These are phyloP conservation scores for Akabosia matsudoensis DNA, from an alignment of 1,140 invertebrate genomes.

Conservation along the genomic window DNA sequence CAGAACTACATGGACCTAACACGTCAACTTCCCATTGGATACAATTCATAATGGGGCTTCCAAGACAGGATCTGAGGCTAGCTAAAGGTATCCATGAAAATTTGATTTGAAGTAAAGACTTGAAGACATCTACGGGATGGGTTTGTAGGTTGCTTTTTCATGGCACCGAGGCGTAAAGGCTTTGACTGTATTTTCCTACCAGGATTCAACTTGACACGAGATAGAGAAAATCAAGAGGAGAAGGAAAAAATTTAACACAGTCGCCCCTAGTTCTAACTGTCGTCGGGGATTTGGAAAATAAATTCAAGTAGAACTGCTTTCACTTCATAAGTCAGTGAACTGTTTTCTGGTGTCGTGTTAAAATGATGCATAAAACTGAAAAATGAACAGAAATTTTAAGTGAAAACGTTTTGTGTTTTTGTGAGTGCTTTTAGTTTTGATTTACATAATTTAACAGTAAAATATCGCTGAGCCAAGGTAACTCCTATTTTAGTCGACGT, in stretches of 20 bases:
- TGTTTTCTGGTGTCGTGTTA: background rate
- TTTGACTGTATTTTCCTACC: background rate
- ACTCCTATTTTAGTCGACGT: slow-evolving; percentile 58
- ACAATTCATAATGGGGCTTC: slow-evolving; percentile 53
- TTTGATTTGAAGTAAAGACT: background rate
- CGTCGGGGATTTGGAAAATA: slow-evolving; percentile 75
- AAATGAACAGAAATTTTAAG: too few relatives aligned
- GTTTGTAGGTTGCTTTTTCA: background rate
- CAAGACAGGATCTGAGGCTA: slow-evolving; percentile 53
- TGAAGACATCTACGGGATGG: background rate
- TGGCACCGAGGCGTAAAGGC: background rate
- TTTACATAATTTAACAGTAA: background rate
- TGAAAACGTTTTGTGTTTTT: too few relatives aligned
- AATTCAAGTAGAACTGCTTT: too few relatives aligned
- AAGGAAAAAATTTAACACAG: slow-evolving; percentile 61
- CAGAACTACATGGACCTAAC: background rate
- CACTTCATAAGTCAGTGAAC: background rate
- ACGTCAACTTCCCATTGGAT: too few relatives aligned
- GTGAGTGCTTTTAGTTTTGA: background rate
- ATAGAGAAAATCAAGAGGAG: too few relatives aligned
- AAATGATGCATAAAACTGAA: background rate
- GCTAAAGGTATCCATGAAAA: background rate
- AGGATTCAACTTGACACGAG: too few relatives aligned
- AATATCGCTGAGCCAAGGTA: slow-evolving; percentile 38
- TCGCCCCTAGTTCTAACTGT: slow-evolving; percentile 70